Evolutionary conservation across 2,888 invertebrate genomes (phyloP).

Genomic region (Caenorhabditis drosophilae): DNA sequence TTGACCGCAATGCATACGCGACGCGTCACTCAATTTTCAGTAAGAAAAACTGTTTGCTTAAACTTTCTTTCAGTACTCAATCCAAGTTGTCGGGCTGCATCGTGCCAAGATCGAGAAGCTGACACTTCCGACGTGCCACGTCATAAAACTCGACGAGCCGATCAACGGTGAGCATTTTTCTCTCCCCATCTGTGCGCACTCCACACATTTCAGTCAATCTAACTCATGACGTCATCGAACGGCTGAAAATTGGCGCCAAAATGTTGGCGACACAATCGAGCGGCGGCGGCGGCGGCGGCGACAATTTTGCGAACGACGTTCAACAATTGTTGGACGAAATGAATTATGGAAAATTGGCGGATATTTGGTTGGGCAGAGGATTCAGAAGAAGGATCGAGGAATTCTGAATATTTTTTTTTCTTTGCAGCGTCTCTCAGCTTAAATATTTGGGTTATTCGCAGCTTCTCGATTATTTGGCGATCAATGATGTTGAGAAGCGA

Average conservation of each 20-base stretch:
- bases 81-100: conserved; percentile 48
- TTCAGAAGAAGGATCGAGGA: neutral
- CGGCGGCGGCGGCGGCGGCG: neutral
- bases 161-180: neutral
- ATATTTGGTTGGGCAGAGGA: conserved; percentile 37
- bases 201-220: neutral
- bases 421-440: conserved; percentile 18
- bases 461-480: conserved; percentile 49
- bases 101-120: conserved; percentile 41
- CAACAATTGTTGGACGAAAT: conserved; percentile 33
- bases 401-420: neutral
- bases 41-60: neutral
- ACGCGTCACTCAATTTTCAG: too few species aligned
- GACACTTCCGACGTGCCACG: conserved; percentile 31
- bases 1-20: neutral
- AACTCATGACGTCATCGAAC: too few species aligned
- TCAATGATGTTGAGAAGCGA: conserved; percentile 36
- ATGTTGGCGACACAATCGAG: neutral
- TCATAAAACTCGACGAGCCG: conserved; percentile 16
- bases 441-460: conserved; percentile 33
- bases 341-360: conserved; percentile 31
- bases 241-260: too few species aligned
- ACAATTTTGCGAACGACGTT: too few species aligned
- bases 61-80: conserved; percentile 49
- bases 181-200: neutral